Base-by-base conservation (phyloP, 2,888 invertebrate genomes). In the Galeruca laticollis region DNA sequence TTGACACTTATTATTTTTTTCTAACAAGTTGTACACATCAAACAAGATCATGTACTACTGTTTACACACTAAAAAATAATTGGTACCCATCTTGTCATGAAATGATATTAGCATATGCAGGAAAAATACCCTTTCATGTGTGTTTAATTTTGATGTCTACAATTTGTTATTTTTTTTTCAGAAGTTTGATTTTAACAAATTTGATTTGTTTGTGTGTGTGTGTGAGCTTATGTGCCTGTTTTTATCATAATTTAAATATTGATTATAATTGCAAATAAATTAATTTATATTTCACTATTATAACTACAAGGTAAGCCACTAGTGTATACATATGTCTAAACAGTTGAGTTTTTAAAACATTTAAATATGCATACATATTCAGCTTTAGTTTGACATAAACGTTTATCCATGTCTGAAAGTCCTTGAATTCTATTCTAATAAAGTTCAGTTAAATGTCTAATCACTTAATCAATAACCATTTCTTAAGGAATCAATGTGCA, bases 11-110 rank as follows among this genome's bases (percentile, higher is more conserved):
- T 51, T 31, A 15, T 20, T 61, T 56, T 64, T 56, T 43, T 35
- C 21, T 57, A 68, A 68, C 71, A 71, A 71, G 68, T 71, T 71
- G 71, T 68, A 71, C 68, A 71, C 71, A 68, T 71, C 63, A 63
- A 68, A 68, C 33, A 57, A 43, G 57, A 66, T 57, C 31, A 31
- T 57, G 56, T 51, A 47, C 18, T 60, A 57, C 59, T 66, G 33
- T 54, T 63, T 9, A 54, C 35, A 11, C 40, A 52, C 26, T 59
- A n/a, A 57, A 35, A n/a, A 35, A 15, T 49, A 60, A 63, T 69
- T 63, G 56, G 62, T 43, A 69, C 59, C 49, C 18, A 26, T 62
- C 40, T 43, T 62, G 47, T 68, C 33, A 26, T 62, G 15, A 20
- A 18, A 35, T 51, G n/a, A 56, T 31, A 26, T 63, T 21, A 60